phyloP scores from a whole-genome alignment of 2,797 vertebrate genomes.

The Ptychobarbus kaznakovi region DNA sequence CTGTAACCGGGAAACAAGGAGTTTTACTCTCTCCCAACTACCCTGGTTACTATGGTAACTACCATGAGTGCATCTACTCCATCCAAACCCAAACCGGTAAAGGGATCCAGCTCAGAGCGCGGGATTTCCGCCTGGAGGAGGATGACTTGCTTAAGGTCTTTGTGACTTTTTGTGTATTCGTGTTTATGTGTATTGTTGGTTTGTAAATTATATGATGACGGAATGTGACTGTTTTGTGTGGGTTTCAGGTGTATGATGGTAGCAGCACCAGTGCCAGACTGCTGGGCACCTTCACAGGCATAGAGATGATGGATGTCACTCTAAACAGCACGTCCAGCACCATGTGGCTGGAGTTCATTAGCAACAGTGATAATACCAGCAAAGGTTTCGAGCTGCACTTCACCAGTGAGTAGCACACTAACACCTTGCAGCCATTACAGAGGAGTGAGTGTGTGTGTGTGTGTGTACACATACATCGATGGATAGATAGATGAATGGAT shows the following conservation, averaged over 20 bases:
- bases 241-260: slow-evolving; percentile 91
- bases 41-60: slow-evolving; percentile 94
- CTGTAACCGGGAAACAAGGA: slow-evolving; percentile 95
- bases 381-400: slow-evolving; percentile 96
- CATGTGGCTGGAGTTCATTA: slow-evolving; percentile 96
- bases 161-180: background rate
- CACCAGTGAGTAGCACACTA: slow-evolving; percentile 85
- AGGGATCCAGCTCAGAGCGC: slow-evolving; percentile 93
- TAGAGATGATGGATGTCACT: slow-evolving; percentile 85
- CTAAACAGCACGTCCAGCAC: slow-evolving; percentile 97
- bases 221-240: slow-evolving; percentile 39
- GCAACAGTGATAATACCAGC: slow-evolving; percentile 89
- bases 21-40: slow-evolving; percentile 98
- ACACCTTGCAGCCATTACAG: background rate
- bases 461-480: background rate
- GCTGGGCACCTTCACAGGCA: slow-evolving; percentile 88
- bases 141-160: slow-evolving; percentile 94
- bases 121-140: slow-evolving; percentile 89
- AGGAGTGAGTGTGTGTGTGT: background rate
- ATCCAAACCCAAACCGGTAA: slow-evolving; percentile 99
- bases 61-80: slow-evolving; percentile 99
- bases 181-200: slow-evolving; percentile 10
- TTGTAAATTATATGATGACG: background rate
- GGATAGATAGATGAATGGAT: background rate
- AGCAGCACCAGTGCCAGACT: slow-evolving; percentile 89